Percentiles rank a stretch among this genome's conserved stretches.
These are phyloP conservation scores for Patella depressa DNA, from an alignment of 2,888 invertebrate species.

Conservation along the genomic window DNA sequence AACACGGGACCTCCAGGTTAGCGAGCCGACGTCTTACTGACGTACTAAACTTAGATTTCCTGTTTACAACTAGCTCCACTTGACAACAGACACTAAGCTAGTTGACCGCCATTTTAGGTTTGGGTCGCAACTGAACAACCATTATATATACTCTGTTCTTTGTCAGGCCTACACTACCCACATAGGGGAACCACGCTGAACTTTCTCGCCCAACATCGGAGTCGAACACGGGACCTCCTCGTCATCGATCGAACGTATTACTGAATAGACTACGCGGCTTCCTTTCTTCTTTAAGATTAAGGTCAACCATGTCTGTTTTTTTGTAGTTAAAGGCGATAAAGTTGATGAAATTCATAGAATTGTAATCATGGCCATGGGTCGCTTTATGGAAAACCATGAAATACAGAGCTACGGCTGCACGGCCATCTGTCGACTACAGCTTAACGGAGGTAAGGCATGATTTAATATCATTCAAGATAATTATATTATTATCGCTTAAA, in stretches of 20 bases:
- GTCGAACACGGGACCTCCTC: not conserved
- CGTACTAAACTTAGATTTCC: too few relatives aligned
- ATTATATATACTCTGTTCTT: too few relatives aligned
- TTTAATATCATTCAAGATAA: not conserved
- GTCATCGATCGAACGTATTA: not conserved
- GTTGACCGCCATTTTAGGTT: too few relatives aligned
- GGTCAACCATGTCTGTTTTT: not conserved
- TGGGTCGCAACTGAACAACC: too few relatives aligned
- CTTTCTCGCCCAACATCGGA: too few relatives aligned
- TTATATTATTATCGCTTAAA: not conserved
- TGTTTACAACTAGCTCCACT: too few relatives aligned
- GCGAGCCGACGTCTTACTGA: too few relatives aligned
- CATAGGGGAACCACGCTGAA: too few relatives aligned
- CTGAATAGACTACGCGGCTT: not conserved
- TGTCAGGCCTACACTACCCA: too few relatives aligned
- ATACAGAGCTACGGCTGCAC: conserved; percentile 34
- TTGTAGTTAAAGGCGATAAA: not conserved
- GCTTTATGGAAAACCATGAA: conserved; percentile 35
- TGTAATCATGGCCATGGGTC: conserved; percentile 27
- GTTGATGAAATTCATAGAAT: not conserved
- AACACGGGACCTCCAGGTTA: too few relatives aligned
- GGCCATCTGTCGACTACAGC: conserved; percentile 14
- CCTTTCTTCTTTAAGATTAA: too few relatives aligned
- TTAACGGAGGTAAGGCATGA: not conserved
- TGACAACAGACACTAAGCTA: too few relatives aligned